Conservation (phyloP, 2,888 invertebrate species). For the Digitonthophagus gazella region DNA sequence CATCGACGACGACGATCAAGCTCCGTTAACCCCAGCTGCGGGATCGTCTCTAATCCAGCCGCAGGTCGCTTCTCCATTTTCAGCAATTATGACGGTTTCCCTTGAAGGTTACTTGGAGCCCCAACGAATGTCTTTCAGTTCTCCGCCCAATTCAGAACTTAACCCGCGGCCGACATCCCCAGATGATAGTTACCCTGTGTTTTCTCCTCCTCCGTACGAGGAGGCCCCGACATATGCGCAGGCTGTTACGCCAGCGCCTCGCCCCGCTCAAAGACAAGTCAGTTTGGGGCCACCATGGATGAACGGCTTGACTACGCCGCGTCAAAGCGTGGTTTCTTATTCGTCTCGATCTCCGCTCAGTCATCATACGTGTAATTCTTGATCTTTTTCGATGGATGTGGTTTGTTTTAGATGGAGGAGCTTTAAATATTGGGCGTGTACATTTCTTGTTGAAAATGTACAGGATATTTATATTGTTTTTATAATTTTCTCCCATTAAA, state of each 20-base stretch:
- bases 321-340: conserved; percentile 70
- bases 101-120: conserved; percentile 85
- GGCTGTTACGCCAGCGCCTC: conserved; percentile 43
- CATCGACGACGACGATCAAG: conserved; percentile 54
- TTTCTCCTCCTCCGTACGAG: conserved; percentile 75
- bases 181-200: conserved; percentile 83
- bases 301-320: conserved; percentile 57
- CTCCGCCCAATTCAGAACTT: conserved; percentile 72
- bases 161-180: conserved; percentile 66
- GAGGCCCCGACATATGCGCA: conserved; percentile 48
- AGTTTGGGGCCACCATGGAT: conserved; percentile 58
- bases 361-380: conserved; percentile 85
- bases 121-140: conserved; percentile 76
- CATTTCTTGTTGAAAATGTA: conserved; percentile 17
- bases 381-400: conserved; percentile 16
- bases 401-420: conserved; percentile 9
- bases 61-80: conserved; percentile 72
- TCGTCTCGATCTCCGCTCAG: conserved; percentile 74
- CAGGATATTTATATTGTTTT: conserved; percentile 9
- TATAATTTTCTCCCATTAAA: neutral
- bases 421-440: conserved; percentile 16
- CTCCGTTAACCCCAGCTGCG: conserved; percentile 55
- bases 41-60: conserved; percentile 56
- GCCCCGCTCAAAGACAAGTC: conserved; percentile 46
- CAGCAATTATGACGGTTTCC: conserved; percentile 80